These are phyloP conservation scores for Hydraecia micacea DNA, from an alignment of 2,888 invertebrate species.

Conservation along the genomic window DNA sequence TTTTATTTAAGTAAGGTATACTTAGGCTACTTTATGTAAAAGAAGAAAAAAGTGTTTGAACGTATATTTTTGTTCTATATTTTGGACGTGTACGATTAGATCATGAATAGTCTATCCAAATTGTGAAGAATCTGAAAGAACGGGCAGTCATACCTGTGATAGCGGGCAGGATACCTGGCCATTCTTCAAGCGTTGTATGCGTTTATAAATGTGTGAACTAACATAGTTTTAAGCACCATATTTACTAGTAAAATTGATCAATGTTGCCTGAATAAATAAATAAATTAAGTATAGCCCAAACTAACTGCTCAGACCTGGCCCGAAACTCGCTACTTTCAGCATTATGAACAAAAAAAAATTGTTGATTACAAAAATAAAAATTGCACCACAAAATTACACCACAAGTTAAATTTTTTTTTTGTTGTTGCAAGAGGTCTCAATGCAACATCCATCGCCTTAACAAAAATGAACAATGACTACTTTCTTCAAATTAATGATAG, in stretches of 20 bases:
- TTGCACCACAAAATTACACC: conserved; percentile 5
- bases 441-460: conserved; percentile 65
- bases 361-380: conserved; percentile 30
- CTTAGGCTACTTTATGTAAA: not conserved
- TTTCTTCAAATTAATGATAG: conserved; percentile 83
- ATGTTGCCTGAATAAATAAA: not conserved
- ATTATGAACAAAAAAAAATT: not conserved
- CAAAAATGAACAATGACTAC: conserved; percentile 77
- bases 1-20: not conserved
- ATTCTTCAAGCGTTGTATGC: not conserved
- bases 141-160: not conserved
- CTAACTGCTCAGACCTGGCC: not conserved
- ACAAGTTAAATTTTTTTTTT: not conserved
- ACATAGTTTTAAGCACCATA: not conserved
- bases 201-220: not conserved
- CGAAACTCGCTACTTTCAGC: not conserved
- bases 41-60: not conserved
- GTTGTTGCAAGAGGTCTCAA: not conserved
- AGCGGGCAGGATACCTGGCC: not conserved
- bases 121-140: not conserved
- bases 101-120: not conserved
- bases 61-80: too few relatives aligned
- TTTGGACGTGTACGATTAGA: not conserved
- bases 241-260: not conserved
- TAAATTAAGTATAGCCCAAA: not conserved